These are phyloP conservation scores for Phaetusa simplex DNA, from an alignment of 2,113 vertebrate genomes.

Conservation along the genomic window DNA sequence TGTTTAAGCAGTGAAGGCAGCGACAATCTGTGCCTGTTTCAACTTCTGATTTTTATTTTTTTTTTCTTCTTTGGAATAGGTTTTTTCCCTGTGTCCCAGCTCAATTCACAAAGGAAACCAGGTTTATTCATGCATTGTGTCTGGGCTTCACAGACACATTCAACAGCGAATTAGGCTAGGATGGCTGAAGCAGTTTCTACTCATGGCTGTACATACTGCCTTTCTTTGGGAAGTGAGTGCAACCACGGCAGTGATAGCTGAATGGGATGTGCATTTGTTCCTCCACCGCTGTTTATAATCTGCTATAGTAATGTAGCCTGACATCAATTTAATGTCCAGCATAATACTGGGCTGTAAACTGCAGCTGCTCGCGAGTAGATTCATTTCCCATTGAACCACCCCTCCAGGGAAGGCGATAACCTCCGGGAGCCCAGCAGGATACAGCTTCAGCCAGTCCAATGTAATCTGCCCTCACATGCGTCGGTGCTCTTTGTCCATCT, in stretches of 20 bases:
- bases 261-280: not conserved
- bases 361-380: conserved; percentile 42
- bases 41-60: not conserved
- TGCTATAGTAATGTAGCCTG: conserved; percentile 9
- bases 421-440: not conserved
- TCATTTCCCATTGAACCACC: conserved; percentile 1
- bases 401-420: not conserved
- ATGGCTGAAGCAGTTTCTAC: not conserved
- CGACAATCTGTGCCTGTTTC: not conserved
- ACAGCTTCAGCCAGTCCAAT: not conserved
- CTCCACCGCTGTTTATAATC: conserved; percentile 15
- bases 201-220: not conserved
- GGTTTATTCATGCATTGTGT: not conserved
- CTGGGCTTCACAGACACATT: not conserved
- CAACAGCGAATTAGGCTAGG: not conserved
- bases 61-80: not conserved
- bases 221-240: not conserved
- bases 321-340: not conserved
- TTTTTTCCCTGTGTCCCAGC: not conserved
- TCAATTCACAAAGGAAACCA: not conserved
- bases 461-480: not conserved
- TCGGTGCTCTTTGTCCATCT: not conserved
- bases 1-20: not conserved
- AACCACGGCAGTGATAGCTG: not conserved
- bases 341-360: conserved; percentile 5